A percentile compares a stretch with the other conserved stretches of the same genome.
Evolutionary conservation across 2,888 invertebrate genomes (phyloP).

Genomic region (Heterodera filipjevi): DNA sequence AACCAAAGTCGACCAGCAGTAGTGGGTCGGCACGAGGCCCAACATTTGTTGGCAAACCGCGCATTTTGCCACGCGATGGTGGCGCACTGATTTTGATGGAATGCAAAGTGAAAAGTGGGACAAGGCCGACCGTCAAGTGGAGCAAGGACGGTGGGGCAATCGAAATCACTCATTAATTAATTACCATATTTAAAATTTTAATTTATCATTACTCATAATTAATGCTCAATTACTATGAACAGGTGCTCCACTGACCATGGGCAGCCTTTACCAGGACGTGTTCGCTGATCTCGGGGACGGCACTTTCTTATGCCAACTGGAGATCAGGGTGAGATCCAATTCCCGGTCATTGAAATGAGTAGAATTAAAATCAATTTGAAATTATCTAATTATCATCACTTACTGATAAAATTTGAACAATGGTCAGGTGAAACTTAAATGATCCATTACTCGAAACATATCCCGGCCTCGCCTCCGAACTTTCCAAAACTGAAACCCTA

Average conservation of each 20-base stretch:
- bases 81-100: constrained; percentile 96
- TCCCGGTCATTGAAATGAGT: too few species aligned
- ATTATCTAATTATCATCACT: too few species aligned
- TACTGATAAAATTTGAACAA: too few species aligned
- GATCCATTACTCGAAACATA: too few species aligned
- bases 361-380: too few species aligned
- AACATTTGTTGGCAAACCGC: constrained; percentile 94
- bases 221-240: constrained; percentile 34
- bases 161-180: too few species aligned
- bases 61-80: constrained; percentile 96
- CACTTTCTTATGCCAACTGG: constrained; percentile 64
- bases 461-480: too few species aligned
- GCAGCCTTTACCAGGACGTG: constrained; percentile 60
- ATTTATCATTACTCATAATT: too few species aligned
- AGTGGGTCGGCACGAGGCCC: constrained; percentile 69
- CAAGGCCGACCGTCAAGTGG: constrained; percentile 75
- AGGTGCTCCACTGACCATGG: constrained; percentile 57
- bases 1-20: background rate
- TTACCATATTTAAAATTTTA: too few species aligned
- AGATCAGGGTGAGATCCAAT: constrained; percentile 56
- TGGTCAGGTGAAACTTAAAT: too few species aligned
- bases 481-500: too few species aligned
- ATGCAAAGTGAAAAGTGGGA: constrained; percentile 86
- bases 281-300: constrained; percentile 64
- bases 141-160: constrained; percentile 11